A percentile compares a stretch with the other conserved stretches of the same genome.
Conservation (phyloP, 2,113 vertebrate species). For the Hypocryptadius cinnamomeus region DNA sequence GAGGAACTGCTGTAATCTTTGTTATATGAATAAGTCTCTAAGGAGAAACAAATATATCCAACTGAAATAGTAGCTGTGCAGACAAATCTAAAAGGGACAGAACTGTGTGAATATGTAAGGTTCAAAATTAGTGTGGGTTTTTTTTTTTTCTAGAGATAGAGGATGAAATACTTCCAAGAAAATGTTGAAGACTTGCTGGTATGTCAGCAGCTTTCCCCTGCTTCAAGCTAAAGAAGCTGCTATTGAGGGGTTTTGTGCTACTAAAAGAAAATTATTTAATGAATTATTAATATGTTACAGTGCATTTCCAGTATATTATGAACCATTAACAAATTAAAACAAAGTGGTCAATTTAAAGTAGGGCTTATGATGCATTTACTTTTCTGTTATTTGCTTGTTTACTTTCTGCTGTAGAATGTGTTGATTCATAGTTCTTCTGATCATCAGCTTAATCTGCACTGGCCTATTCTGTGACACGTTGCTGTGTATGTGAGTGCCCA, state of each 20-base stretch:
- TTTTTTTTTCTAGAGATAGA: not conserved
- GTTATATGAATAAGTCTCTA: conserved; percentile 48
- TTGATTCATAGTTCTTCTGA: conserved; percentile 4
- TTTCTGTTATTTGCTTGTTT: conserved; percentile 26
- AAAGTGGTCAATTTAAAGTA: conserved; percentile 1
- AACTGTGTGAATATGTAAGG: not conserved
- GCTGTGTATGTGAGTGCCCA: not conserved
- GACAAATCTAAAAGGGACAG: not conserved
- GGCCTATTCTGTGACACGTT: not conserved
- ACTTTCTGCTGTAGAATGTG: not conserved
- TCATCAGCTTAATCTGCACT: not conserved
- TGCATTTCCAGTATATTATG: not conserved
- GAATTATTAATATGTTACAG: conserved; percentile 15
- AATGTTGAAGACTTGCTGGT: not conserved
- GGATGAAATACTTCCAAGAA: not conserved
- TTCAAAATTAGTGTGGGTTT: not conserved
- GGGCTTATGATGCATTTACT: not conserved
- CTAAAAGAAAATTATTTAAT: conserved; percentile 23
- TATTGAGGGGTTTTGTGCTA: not conserved
- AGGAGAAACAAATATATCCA: conserved; percentile 51
- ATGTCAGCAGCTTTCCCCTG: not conserved
- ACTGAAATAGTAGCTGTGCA: not conserved
- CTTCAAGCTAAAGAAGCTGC: not conserved
- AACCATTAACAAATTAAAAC: conserved; percentile 27
- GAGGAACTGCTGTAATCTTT: conserved; percentile 35